Percentiles rank a stretch among this genome's conserved stretches.
Conservation (phyloP, 2,113 vertebrate species). For the Barbus barbus region DNA sequence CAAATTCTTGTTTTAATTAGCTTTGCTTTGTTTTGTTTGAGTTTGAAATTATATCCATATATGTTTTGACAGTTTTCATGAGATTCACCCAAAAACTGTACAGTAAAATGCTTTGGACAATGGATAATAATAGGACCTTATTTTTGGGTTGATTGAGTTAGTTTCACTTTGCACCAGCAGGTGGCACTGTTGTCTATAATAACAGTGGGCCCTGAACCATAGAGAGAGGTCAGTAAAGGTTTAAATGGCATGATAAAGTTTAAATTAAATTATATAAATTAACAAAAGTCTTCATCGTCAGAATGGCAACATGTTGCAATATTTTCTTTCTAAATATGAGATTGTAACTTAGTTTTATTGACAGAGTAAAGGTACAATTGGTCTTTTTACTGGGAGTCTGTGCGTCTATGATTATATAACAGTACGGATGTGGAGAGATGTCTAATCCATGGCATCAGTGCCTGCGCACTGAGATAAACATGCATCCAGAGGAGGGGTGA, state of each 20-base stretch:
- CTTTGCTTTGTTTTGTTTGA: not conserved
- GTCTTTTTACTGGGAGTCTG: not conserved
- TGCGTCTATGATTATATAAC: constrained; percentile 1
- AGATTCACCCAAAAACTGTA: not conserved
- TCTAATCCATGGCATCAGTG: constrained; percentile 24
- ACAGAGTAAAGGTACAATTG: not conserved
- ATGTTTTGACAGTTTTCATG: not conserved
- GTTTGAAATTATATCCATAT: not conserved
- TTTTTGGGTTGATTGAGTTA: not conserved
- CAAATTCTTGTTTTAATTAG: not conserved
- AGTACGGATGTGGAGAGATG: not conserved
- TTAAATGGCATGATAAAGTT: not conserved
- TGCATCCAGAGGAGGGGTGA: not conserved
- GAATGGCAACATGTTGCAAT: not conserved
- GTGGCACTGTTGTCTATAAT: constrained; percentile 57
- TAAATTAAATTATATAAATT: no score
- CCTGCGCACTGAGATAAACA: constrained; percentile 21
- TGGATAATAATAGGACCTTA: not conserved
- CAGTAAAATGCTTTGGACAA: not conserved
- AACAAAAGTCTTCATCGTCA: not conserved
- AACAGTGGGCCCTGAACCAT: not conserved
- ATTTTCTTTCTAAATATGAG: not conserved
- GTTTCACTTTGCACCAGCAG: constrained; percentile 47
- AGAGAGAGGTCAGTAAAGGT: not conserved
- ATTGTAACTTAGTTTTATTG: not conserved